These are phyloP conservation scores for Ceyx erithaca DNA, from an alignment of 2,797 vertebrate species.

Conservation along the genomic window DNA sequence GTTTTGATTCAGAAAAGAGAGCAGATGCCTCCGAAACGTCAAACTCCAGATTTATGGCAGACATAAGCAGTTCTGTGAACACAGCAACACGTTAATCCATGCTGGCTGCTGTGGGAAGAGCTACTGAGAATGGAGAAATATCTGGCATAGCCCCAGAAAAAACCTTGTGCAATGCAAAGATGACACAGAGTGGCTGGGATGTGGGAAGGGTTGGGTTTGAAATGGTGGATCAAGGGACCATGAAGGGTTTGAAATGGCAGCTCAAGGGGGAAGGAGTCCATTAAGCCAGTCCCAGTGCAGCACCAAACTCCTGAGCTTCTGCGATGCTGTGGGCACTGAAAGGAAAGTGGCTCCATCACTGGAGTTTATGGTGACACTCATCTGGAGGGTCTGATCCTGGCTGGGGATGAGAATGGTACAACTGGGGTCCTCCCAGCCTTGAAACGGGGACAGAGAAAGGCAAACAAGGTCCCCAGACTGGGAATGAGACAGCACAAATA, in stretches of 20 bases:
- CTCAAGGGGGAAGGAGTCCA: background rate
- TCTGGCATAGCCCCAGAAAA: background rate
- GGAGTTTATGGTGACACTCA: background rate
- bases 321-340: background rate
- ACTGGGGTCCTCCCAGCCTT: background rate
- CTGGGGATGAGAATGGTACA: background rate
- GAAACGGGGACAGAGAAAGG: background rate
- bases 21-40: background rate
- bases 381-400: background rate
- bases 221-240: background rate
- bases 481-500: background rate
- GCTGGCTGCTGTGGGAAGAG: background rate
- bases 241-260: background rate
- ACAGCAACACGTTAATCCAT: fast-evolving
- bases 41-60: background rate
- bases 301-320: background rate
- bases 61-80: background rate
- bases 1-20: background rate
- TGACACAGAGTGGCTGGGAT: background rate
- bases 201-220: background rate
- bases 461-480: background rate
- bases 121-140: background rate
- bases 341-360: background rate
- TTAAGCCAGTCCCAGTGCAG: fast-evolving
- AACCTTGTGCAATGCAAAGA: background rate